Conservation (phyloP, 2,113 vertebrate species). For the Burhinus bistriatus region DNA sequence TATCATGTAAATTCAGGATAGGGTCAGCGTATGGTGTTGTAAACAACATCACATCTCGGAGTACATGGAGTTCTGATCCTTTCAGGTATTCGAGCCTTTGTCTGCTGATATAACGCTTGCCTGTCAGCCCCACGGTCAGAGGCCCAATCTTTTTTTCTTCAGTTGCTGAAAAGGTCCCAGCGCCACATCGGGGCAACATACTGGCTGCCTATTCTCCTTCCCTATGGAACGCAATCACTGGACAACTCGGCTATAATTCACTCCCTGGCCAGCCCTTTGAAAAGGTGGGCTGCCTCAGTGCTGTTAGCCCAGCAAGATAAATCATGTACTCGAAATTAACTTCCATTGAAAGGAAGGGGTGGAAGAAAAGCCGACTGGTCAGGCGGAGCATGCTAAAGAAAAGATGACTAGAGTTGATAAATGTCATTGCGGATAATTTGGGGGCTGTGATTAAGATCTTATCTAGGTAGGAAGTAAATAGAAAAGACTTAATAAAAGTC, state of each 20-base stretch:
- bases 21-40: constrained; percentile 68
- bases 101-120: constrained; percentile 79
- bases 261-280: constrained; percentile 84
- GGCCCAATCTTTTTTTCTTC: constrained; percentile 84
- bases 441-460: constrained; percentile 88
- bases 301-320: constrained; percentile 84
- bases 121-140: constrained; percentile 82
- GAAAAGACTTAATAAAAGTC: constrained; percentile 81
- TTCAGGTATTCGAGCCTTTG: constrained; percentile 87
- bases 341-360: constrained; percentile 85
- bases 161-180: constrained; percentile 81
- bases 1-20: constrained; percentile 66
- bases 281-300: constrained; percentile 83
- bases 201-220: constrained; percentile 85
- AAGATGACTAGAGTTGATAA: constrained; percentile 82
- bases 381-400: constrained; percentile 74
- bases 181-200: constrained; percentile 80
- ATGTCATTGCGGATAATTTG: constrained; percentile 86
- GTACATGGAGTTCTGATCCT: constrained; percentile 77
- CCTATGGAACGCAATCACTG: constrained; percentile 91
- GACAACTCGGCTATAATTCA: constrained; percentile 89
- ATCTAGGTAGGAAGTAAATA: constrained; percentile 87
- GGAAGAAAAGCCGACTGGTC: constrained; percentile 78
- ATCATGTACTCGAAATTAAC: constrained; percentile 90
- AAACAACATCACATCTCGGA: constrained; percentile 70